Conservation (phyloP, 2,113 vertebrate genomes). For the Oncorhynchus nerka region DNA sequence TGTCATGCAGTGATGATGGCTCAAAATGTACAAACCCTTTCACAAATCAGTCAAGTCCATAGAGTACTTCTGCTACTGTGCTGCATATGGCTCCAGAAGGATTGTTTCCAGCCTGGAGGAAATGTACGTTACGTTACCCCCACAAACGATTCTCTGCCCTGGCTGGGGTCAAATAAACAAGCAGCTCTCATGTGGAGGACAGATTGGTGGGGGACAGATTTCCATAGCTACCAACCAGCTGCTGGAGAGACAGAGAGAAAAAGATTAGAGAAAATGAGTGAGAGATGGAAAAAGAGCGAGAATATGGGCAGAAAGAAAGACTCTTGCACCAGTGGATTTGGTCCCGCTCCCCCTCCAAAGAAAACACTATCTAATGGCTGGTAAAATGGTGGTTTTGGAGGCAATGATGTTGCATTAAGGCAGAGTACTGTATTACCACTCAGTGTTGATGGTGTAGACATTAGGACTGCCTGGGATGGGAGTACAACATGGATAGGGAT, state of each 20-base stretch:
- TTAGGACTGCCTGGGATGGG: constrained; percentile 24
- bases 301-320: background rate
- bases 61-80: constrained; percentile 53
- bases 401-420: constrained; percentile 49
- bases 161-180: constrained; percentile 6
- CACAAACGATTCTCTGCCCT: background rate
- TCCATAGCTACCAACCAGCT: background rate
- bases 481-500: background rate
- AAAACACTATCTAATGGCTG: constrained; percentile 48
- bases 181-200: background rate
- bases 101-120: constrained; percentile 22
- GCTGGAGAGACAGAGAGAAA: background rate
- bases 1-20: constrained; percentile 26
- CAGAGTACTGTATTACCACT: constrained; percentile 28
- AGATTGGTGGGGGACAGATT: too few species aligned
- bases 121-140: background rate
- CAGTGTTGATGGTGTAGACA: constrained; percentile 22
- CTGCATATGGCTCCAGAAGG: constrained; percentile 34
- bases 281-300: background rate
- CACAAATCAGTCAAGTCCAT: constrained; percentile 9
- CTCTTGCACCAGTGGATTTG: too few species aligned
- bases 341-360: constrained; percentile 15
- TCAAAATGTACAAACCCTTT: constrained; percentile 52
- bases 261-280: background rate
- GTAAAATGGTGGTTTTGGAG: constrained; percentile 36